Evolutionary conservation across 2,113 vertebrate species (phyloP).

Genomic region (Tachysurus fulvidraco): DNA sequence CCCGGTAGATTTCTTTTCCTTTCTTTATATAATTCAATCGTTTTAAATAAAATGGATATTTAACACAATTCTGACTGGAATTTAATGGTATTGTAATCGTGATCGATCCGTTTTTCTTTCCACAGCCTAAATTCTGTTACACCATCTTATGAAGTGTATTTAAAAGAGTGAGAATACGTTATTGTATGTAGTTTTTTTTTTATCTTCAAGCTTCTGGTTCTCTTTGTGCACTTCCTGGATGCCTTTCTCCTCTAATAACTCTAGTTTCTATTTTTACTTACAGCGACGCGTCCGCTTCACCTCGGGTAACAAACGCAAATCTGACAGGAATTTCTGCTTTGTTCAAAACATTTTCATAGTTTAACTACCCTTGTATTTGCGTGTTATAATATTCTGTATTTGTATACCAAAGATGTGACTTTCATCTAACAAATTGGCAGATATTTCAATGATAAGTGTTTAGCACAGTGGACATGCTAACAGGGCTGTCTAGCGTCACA

Average conservation of each 20-base stretch:
- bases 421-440: background rate
- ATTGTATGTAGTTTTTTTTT: background rate
- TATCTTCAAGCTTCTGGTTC: background rate
- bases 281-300: background rate
- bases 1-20: background rate
- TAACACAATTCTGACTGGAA: slow-evolving; percentile 22
- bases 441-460: background rate
- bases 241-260: background rate
- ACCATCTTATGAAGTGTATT: background rate
- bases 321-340: background rate
- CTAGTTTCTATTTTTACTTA: background rate
- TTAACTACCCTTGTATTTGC: background rate
- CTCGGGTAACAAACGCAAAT: background rate
- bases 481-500: no score
- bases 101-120: background rate
- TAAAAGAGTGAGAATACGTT: background rate
- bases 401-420: background rate
- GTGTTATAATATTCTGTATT: background rate
- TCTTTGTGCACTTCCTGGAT: background rate
- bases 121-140: background rate
- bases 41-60: slow-evolving; percentile 26
- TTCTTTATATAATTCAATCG: background rate
- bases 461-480: background rate
- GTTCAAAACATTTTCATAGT: background rate
- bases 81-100: background rate